Conservation (phyloP, 2,797 vertebrate genomes). For the Hoplostethus atlanticus region DNA sequence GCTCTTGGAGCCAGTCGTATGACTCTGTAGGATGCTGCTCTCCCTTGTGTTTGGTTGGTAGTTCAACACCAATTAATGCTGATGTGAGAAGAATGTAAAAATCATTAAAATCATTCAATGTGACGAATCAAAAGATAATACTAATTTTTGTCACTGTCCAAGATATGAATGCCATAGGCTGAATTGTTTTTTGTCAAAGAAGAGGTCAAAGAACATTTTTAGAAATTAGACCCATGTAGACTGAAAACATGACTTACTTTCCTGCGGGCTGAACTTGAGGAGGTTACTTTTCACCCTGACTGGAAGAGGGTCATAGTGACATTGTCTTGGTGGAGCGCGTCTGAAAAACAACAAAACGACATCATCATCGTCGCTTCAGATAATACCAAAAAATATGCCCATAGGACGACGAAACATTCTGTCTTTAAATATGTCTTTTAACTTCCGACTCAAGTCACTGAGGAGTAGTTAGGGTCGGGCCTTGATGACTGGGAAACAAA, state of each 20-base stretch:
- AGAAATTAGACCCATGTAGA: too few species aligned
- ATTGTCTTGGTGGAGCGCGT: constrained; percentile 92
- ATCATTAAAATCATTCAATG: not conserved
- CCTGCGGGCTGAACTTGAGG: constrained; percentile 88
- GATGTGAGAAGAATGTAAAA: not conserved
- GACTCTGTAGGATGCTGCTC: constrained; percentile 53
- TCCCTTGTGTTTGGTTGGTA: constrained; percentile 46
- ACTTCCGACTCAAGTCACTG: not conserved
- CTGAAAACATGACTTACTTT: constrained; percentile 86
- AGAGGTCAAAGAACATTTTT: too few species aligned
- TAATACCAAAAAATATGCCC: not conserved
- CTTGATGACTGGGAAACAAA: constrained; percentile 38
- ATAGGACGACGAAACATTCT: too few species aligned
- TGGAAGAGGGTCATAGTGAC: constrained; percentile 85
- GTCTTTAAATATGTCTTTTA: not conserved
- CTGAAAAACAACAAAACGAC: constrained; percentile 76
- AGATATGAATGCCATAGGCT: not conserved
- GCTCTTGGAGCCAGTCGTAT: constrained; percentile 79
- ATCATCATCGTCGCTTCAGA: not conserved
- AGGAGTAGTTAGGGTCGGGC: constrained; percentile 20
- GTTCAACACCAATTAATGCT: constrained; percentile 79
- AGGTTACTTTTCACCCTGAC: constrained; percentile 90
- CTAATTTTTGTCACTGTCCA: too few species aligned
- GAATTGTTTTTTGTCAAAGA: not conserved
- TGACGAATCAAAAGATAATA: too few species aligned